Conservation (phyloP, 1,140 invertebrate genomes). For the Hycleus phaleratus region DNA sequence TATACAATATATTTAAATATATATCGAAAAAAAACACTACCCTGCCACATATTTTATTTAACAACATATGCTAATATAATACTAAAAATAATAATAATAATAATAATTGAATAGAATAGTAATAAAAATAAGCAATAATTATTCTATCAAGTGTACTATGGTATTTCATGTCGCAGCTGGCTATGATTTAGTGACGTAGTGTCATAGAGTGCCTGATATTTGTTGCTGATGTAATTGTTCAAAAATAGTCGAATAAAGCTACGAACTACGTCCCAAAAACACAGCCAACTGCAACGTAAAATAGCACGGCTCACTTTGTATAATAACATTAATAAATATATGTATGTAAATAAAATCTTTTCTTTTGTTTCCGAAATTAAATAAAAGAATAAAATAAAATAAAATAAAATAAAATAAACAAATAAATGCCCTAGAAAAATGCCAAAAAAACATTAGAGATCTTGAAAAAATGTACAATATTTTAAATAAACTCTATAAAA, state of each 20-base stretch:
- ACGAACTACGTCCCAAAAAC: too few species aligned
- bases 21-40: neutral
- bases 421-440: neutral
- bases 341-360: conserved; percentile 1
- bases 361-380: conserved; percentile 8
- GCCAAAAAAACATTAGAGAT: neutral
- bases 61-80: neutral
- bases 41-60: conserved; percentile 12
- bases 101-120: neutral
- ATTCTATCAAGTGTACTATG: neutral
- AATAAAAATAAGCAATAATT: conserved; percentile 8
- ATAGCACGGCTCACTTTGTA: too few species aligned
- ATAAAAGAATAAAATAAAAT: neutral
- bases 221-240: too few species aligned
- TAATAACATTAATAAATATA: too few species aligned
- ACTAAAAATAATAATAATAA: too few species aligned
- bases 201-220: too few species aligned
- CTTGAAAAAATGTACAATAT: neutral
- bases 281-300: too few species aligned
- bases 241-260: too few species aligned
- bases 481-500: neutral
- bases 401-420: neutral
- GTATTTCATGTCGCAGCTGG: too few species aligned
- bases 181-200: too few species aligned
- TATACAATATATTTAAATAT: too few species aligned